Evolutionary conservation across 2,888 invertebrate species (phyloP).

Genomic region (Sinohyriopsis cumingii): DNA sequence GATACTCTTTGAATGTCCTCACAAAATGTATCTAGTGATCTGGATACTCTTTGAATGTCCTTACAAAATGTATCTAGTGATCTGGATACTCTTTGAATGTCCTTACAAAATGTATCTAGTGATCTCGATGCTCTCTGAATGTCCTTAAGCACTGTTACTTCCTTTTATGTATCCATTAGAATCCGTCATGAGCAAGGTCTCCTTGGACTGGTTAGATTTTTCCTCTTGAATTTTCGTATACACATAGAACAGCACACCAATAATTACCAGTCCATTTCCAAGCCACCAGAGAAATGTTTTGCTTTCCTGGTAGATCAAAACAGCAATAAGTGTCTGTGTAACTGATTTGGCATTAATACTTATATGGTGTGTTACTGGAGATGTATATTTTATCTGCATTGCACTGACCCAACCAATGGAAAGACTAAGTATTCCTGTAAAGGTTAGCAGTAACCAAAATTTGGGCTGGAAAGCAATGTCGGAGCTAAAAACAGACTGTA

Average conservation of each 20-base stretch:
- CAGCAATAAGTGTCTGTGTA: constrained; percentile 69
- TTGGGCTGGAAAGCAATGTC: constrained; percentile 27
- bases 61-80: too few relatives aligned
- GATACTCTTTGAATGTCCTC: too few relatives aligned
- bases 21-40: too few relatives aligned
- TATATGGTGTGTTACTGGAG: constrained; percentile 70
- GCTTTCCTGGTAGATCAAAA: constrained; percentile 60
- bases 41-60: too few relatives aligned
- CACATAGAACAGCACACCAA: constrained; percentile 66
- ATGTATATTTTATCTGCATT: constrained; percentile 69
- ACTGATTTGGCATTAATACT: constrained; percentile 71
- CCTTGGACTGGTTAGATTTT: background rate
- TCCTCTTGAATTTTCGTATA: constrained; percentile 45
- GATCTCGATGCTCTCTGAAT: too few relatives aligned
- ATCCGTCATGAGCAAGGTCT: too few relatives aligned
- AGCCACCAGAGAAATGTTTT: constrained; percentile 69
- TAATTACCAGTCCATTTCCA: constrained; percentile 66
- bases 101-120: too few relatives aligned
- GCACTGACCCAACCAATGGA: constrained; percentile 69
- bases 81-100: too few relatives aligned
- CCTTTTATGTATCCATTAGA: too few relatives aligned
- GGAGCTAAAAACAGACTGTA: constrained; percentile 48
- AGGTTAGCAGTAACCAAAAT: constrained; percentile 60
- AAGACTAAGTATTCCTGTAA: constrained; percentile 64
- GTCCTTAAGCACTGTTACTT: too few relatives aligned